Evolutionary conservation across 2,113 vertebrate species (phyloP).

Genomic region (Leiothrix lutea): DNA sequence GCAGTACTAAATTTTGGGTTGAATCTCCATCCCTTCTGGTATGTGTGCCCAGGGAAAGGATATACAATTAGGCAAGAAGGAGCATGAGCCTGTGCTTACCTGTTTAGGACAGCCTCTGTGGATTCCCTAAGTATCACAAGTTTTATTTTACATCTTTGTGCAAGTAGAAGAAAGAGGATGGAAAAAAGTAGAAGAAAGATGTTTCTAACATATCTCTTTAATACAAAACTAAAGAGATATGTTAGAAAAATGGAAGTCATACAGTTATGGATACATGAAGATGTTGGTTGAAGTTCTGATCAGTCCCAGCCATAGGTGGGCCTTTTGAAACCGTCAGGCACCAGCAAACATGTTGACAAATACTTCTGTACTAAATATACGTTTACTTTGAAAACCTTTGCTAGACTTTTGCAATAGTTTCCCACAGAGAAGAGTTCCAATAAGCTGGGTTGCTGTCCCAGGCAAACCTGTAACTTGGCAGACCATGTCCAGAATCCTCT

Average conservation of each 20-base stretch:
- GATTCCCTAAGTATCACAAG: neutral
- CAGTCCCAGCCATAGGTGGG: neutral
- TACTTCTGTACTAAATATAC: neutral
- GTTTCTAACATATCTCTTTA: neutral
- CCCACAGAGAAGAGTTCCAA: neutral
- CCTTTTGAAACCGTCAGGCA: neutral
- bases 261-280: accelerated
- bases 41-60: neutral
- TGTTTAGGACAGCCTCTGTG: neutral
- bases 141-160: neutral
- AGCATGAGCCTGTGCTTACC: neutral
- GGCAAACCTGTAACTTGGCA: neutral
- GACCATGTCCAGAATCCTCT: neutral
- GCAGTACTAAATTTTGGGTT: neutral
- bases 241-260: neutral
- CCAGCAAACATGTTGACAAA: neutral
- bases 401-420: neutral
- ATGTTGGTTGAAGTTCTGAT: neutral
- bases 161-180: neutral
- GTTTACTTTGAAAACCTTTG: neutral
- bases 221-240: neutral
- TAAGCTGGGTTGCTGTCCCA: neutral
- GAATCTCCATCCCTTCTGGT: neutral
- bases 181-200: neutral
- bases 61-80: neutral